These are phyloP conservation scores for Scleropages formosus DNA, from an alignment of 2,797 vertebrate genomes.

Conservation along the genomic window DNA sequence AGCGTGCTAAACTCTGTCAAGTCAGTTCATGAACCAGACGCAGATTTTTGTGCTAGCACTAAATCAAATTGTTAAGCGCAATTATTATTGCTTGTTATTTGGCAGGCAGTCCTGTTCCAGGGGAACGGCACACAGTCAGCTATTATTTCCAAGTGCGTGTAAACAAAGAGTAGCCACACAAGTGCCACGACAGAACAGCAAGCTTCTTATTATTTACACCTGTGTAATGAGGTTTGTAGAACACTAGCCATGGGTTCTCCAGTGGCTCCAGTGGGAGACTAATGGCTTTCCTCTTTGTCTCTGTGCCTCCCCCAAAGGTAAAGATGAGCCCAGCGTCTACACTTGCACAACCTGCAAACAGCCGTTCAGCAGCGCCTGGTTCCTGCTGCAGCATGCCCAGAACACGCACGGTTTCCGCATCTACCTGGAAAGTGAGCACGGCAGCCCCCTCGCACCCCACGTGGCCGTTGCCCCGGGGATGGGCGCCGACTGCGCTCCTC, in stretches of 20 bases:
- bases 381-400: slow-evolving; percentile 97
- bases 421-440: slow-evolving; percentile 96
- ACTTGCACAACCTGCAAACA: slow-evolving; percentile 98
- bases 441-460: slow-evolving; percentile 93
- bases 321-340: slow-evolving; percentile 98
- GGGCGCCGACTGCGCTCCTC: slow-evolving; percentile 94
- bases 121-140: no score
- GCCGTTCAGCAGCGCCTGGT: slow-evolving; percentile 97
- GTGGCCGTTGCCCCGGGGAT: slow-evolving; percentile 92
- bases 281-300: slow-evolving; percentile 59
- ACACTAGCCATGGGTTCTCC: slow-evolving; percentile 27
- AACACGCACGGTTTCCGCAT: slow-evolving; percentile 97
- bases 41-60: background rate
- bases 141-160: background rate
- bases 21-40: background rate
- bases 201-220: background rate
- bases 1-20: background rate
- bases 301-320: slow-evolving; percentile 81
- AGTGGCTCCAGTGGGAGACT: slow-evolving; percentile 30
- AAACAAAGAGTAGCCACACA: background rate
- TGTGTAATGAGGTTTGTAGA: background rate
- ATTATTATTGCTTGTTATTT: slow-evolving; percentile 15
- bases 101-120: slow-evolving; percentile 2
- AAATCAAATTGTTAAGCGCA: slow-evolving; percentile 18
- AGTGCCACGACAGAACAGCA: background rate